phyloP scores from a whole-genome alignment of 1,140 invertebrate genomes.

The Aricia agestis region DNA sequence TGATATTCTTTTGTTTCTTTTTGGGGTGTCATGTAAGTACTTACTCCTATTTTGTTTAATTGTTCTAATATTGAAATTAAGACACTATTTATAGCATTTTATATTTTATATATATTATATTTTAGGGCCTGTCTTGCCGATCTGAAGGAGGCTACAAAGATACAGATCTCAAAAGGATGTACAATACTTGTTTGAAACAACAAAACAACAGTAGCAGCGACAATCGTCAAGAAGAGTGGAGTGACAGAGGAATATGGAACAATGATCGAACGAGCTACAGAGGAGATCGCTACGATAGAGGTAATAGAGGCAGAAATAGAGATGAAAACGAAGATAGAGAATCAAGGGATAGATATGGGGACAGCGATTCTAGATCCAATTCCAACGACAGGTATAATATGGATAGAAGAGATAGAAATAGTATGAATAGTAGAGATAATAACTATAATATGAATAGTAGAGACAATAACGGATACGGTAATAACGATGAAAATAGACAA shows the following conservation, averaged over 20 bases:
- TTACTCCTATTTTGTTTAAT: background rate
- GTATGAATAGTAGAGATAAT: constrained; percentile 27
- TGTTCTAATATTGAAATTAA: too few species aligned
- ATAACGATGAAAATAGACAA: constrained; percentile 24
- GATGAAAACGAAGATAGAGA: constrained; percentile 35
- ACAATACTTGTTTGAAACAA: constrained; percentile 51
- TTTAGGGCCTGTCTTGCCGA: constrained; percentile 65
- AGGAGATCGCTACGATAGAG: constrained; percentile 29
- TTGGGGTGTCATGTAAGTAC: constrained; percentile 41
- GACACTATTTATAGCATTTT: background rate
- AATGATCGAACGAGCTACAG: constrained; percentile 15
- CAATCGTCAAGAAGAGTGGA: constrained; percentile 40
- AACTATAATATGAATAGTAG: constrained; percentile 24
- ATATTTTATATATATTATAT: background rate
- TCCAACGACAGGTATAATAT: constrained; percentile 20
- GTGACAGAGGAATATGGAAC: constrained; percentile 23
- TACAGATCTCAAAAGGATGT: constrained; percentile 59
- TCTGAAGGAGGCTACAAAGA: constrained; percentile 70
- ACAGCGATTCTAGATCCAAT: constrained; percentile 15
- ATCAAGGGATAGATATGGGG: constrained; percentile 22
- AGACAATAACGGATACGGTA: constrained; percentile 35
- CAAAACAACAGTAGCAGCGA: constrained; percentile 41
- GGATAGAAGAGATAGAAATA: constrained; percentile 24
- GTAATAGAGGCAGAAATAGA: constrained; percentile 33
- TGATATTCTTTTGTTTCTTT: constrained; percentile 33